phyloP scores from a whole-genome alignment of 2,888 invertebrate species.

The Zaprionus obscuricornis region DNA sequence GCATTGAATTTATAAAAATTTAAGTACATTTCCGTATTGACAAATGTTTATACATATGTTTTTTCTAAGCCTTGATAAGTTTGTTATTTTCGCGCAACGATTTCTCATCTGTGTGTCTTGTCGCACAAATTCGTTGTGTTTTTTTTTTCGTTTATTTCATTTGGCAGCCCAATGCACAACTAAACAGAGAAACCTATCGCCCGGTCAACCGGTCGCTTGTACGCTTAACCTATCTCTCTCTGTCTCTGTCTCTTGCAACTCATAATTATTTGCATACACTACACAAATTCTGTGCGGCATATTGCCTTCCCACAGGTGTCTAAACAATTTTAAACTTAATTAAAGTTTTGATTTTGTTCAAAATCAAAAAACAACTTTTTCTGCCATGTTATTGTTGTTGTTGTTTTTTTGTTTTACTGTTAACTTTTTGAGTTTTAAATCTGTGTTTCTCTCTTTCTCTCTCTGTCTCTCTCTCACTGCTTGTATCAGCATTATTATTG shows the following conservation, averaged over 20 bases:
- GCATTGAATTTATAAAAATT: no score
- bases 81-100: no score
- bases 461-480: background rate
- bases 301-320: background rate
- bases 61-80: no score
- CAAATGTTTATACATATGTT: no score
- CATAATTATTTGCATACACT: slow-evolving; percentile 52
- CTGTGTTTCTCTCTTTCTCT: slow-evolving; percentile 15
- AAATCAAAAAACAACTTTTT: slow-evolving; percentile 11
- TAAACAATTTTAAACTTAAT: no score
- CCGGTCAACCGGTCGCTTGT: slow-evolving; percentile 43
- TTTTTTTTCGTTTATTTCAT: slow-evolving; percentile 33
- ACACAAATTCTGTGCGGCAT: slow-evolving; percentile 16
- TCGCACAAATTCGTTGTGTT: slow-evolving; percentile 12
- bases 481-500: slow-evolving; percentile 32
- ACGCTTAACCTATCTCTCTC: slow-evolving; percentile 14
- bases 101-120: slow-evolving; percentile 45
- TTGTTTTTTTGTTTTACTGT: slow-evolving; percentile 32
- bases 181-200: slow-evolving; percentile 53
- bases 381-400: slow-evolving; percentile 44
- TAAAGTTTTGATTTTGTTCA: background rate
- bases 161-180: slow-evolving; percentile 65
- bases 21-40: no score
- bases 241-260: slow-evolving; percentile 35
- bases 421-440: slow-evolving; percentile 24